phyloP scores from a whole-genome alignment of 2,797 vertebrate genomes.

The Myotis pilosus region DNA sequence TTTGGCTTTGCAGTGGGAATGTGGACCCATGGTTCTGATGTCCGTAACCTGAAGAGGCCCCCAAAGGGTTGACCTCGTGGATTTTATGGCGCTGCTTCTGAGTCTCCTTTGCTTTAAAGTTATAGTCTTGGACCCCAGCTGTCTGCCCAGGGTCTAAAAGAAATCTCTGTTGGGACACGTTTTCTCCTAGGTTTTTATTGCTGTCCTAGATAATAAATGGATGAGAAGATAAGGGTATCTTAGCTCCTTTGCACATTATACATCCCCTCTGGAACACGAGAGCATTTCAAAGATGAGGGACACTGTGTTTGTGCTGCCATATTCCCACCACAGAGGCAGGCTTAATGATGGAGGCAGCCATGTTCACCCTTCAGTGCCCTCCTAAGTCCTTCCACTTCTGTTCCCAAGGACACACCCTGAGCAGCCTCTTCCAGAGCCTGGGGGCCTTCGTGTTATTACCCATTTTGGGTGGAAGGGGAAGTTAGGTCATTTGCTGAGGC shows the following conservation, averaged over 20 bases:
- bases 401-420: not conserved
- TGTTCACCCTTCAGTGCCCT: not conserved
- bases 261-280: not conserved
- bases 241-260: not conserved
- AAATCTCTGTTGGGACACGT: not conserved
- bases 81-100: not conserved
- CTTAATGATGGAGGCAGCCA: not conserved
- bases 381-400: not conserved
- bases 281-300: not conserved
- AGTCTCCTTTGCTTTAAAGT: not conserved
- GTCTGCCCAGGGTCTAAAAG: not conserved
- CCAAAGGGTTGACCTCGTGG: not conserved
- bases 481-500: not conserved
- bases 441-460: not conserved
- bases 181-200: conserved; percentile 8
- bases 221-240: not conserved
- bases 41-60: not conserved
- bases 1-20: not conserved
- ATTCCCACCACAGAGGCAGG: not conserved
- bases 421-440: not conserved
- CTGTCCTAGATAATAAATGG: not conserved
- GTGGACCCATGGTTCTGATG: not conserved
- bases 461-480: not conserved
- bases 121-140: not conserved
- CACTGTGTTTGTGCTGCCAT: not conserved